phyloP scores from a whole-genome alignment of 2,113 vertebrate species.

The Pao palembangensis region DNA sequence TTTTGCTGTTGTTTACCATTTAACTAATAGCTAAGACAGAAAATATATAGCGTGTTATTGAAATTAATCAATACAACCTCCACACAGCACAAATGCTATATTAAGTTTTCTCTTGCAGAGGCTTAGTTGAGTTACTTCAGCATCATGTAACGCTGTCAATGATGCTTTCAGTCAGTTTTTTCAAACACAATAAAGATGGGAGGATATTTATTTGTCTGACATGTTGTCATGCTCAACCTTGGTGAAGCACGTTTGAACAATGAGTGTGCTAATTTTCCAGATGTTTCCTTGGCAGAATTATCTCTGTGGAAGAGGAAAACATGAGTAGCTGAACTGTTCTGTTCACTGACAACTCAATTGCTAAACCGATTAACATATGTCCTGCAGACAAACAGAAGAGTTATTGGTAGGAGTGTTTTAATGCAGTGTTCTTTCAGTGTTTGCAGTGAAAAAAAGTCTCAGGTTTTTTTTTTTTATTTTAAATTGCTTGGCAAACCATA shows the following conservation, averaged over 20 bases:
- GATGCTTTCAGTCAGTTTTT: not conserved
- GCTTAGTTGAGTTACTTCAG: conserved; percentile 4
- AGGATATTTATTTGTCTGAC: not conserved
- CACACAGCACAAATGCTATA: conserved; percentile 6
- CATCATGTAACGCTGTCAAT: not conserved
- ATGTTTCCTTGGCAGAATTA: not conserved
- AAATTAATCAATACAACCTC: conserved; percentile 20
- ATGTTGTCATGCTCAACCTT: conserved; percentile 13
- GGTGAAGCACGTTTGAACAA: not conserved
- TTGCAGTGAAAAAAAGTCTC: too few species aligned
- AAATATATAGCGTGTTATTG: conserved; percentile 14
- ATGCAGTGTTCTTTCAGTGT: too few species aligned
- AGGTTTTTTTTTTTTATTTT: too few species aligned
- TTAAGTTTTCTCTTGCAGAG: conserved; percentile 19
- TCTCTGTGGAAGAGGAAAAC: not conserved
- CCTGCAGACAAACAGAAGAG: too few species aligned
- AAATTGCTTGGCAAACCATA: not conserved
- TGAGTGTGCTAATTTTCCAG: not conserved
- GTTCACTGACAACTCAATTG: too few species aligned
- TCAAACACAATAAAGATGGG: conserved; percentile 12
- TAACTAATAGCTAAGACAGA: conserved; percentile 29
- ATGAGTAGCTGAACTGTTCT: not conserved
- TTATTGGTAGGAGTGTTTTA: too few species aligned
- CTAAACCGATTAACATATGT: too few species aligned
- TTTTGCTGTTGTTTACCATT: conserved; percentile 13